Evolutionary conservation across 2,113 vertebrate species (phyloP).

Genomic region (Scatophagus argus): DNA sequence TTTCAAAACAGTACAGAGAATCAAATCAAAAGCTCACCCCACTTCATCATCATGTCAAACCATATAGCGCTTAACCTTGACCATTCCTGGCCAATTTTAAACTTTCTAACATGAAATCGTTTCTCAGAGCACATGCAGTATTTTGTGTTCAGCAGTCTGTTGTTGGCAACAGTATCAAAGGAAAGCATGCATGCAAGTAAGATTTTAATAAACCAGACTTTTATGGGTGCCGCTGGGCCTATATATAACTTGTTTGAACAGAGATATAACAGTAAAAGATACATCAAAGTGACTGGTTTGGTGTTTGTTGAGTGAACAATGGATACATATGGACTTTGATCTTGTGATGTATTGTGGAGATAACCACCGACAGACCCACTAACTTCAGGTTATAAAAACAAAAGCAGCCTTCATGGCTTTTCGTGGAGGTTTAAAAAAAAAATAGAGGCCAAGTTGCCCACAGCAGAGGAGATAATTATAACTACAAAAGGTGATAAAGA

Average conservation of each 20-base stretch:
- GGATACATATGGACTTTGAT: conserved; percentile 73
- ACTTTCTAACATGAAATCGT: not conserved
- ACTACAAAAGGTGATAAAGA: too few relatives aligned
- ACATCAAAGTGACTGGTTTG: conserved; percentile 38
- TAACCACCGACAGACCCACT: conserved; percentile 4
- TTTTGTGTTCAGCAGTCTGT: not conserved
- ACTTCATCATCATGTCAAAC: not conserved
- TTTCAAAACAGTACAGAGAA: not conserved
- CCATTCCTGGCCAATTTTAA: not conserved
- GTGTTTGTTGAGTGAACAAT: conserved; percentile 64
- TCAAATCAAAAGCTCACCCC: not conserved
- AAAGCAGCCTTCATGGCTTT: not conserved
- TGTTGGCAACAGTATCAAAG: conserved; percentile 36
- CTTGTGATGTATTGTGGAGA: conserved; percentile 49
- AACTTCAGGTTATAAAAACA: conserved; percentile 23
- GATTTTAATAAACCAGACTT: conserved; percentile 30
- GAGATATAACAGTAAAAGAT: conserved; percentile 25
- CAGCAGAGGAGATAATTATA: not conserved
- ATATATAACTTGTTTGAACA: conserved; percentile 68
- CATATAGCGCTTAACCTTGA: not conserved
- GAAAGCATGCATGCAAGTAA: not conserved
- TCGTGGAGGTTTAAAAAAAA: too few relatives aligned
- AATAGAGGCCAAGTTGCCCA: not conserved
- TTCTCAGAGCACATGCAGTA: not conserved
- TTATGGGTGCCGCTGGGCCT: conserved; percentile 30